Evolutionary conservation across 1,140 invertebrate genomes (phyloP), one percentile per base, ranked within the genome.

Genomic region (Calephelis nemesis): DNA sequence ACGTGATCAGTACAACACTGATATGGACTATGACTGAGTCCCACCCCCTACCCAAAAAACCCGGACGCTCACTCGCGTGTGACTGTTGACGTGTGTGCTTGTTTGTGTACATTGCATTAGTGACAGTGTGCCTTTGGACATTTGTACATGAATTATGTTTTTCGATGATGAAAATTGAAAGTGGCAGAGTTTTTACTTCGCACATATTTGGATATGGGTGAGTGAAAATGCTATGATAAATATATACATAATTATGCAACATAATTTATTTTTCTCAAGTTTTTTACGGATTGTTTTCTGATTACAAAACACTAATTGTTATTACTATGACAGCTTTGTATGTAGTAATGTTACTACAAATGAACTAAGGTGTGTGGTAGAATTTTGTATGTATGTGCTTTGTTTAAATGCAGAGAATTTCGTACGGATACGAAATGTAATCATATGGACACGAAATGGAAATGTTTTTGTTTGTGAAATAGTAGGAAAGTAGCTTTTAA

Each of bases 21-120:
- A 90, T 71, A 85, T 88, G 13, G 87, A 89, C 76, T 88, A 79
- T 69, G 85, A 88, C 74, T 88, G 85, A 63, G 47, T 39, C 30
- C 10, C 54, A 12, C 54, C 2, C 54, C 11, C 30, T 60, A 19
- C 13, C 54, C 30, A 1, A 7, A 39, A 5, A 39, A 30, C 11
- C 54, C 54, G 54, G 54, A 60, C 54, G 54, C 19, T 40, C 54
- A 40, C 54, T 60, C 54, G 54, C 54, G 54, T 60, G 54, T 60
- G 54, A 60, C 30, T 60, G 54, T 60, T 60, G 39, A 60, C 7
- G 52, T 54, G 52, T 60, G 54, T 60, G 54, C 39, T 54, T 58
- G 30, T 45, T 45, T 11, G 54, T 60, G 54, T 60, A 60, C 54
- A 60, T 60, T 60, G 54, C 54, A 40, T 40, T 60, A 60, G 54